Conservation (phyloP, 2,888 invertebrate species). For the Ctenicera cuprea region DNA sequence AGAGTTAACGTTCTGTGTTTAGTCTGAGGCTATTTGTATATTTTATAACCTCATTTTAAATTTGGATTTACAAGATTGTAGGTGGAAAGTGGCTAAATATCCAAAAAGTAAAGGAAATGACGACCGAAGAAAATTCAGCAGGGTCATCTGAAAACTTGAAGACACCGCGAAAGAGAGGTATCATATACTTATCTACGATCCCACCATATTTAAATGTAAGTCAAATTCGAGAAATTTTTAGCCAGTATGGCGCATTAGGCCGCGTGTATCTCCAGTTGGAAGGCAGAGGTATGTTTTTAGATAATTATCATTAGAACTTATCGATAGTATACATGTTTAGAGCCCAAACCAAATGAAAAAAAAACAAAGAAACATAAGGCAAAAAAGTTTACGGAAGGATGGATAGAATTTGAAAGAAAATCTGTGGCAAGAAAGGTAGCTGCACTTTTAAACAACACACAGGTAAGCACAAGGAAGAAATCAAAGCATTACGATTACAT, state of each 20-base stretch:
- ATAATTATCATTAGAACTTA: background rate
- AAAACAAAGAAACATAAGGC: conserved; percentile 76
- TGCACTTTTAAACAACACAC: conserved; percentile 86
- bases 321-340: conserved; percentile 56
- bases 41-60: no score
- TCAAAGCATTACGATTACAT: conserved; percentile 92
- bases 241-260: conserved; percentile 87
- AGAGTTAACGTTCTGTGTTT: no score
- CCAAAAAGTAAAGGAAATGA: background rate
- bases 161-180: conserved; percentile 86
- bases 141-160: background rate
- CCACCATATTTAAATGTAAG: conserved; percentile 94
- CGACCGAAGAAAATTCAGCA: background rate
- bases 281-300: conserved; percentile 70
- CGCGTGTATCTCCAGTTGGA: conserved; percentile 89
- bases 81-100: no score
- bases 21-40: no score
- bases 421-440: conserved; percentile 92
- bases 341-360: conserved; percentile 69
- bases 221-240: conserved; percentile 87
- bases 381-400: conserved; percentile 89
- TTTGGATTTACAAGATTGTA: no score
- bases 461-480: conserved; percentile 89
- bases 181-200: conserved; percentile 92
- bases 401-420: conserved; percentile 96